phyloP scores from a whole-genome alignment of 1,140 invertebrate genomes.

The Ostrea edulis region DNA sequence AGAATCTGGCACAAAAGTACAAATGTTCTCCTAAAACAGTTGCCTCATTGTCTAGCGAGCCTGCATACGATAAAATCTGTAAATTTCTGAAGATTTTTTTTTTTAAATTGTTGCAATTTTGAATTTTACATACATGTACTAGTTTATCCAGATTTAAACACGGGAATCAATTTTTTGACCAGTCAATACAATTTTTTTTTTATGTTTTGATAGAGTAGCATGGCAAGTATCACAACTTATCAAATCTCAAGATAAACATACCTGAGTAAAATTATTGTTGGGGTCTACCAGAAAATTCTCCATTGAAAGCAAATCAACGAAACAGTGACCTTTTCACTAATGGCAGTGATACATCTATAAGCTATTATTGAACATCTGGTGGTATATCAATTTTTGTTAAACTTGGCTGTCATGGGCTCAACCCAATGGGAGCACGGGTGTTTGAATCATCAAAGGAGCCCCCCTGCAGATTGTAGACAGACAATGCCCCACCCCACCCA shows the following conservation, averaged over 20 bases:
- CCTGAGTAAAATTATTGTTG: slow-evolving; percentile 26
- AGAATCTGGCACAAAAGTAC: not conserved
- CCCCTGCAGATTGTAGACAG: not conserved
- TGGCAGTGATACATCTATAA: not conserved
- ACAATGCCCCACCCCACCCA: slow-evolving; percentile 31
- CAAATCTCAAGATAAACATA: not conserved
- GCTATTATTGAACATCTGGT: slow-evolving; percentile 1
- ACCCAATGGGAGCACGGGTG: not conserved
- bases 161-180: not conserved
- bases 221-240: not conserved
- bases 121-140: not conserved
- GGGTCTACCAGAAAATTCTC: slow-evolving; percentile 21
- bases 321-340: not conserved
- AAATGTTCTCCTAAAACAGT: not conserved
- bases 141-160: not conserved
- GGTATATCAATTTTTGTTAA: not conserved
- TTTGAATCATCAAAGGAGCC: slow-evolving; percentile 32
- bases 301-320: not conserved
- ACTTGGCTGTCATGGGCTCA: not conserved
- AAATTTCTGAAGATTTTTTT: not conserved
- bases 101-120: not conserved
- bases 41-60: slow-evolving; percentile 26
- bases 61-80: not conserved
- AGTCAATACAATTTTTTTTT: too few relatives aligned
- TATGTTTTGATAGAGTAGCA: not conserved